phyloP scores from a whole-genome alignment of 2,113 vertebrate species.

The Haemorhous mexicanus region DNA sequence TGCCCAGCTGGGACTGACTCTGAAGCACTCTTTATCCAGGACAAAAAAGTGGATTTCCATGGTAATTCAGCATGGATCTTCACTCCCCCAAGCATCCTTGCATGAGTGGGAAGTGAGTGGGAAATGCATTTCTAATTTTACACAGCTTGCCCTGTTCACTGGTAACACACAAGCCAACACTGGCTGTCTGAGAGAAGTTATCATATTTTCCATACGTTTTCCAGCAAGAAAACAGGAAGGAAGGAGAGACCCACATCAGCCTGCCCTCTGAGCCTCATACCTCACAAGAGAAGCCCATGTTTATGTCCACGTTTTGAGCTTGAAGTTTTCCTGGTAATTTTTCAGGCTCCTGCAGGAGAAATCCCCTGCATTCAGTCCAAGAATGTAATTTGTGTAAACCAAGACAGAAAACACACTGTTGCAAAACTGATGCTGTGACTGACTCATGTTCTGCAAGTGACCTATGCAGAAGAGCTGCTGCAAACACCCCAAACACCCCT shows the following conservation, averaged over 20 bases:
- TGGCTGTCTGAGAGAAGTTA: neutral
- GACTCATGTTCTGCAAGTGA: neutral
- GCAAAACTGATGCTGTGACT: neutral
- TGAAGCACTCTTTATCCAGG: neutral
- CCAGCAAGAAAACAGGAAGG: slow-evolving; percentile 34
- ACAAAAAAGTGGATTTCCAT: neutral
- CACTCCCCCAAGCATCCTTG: neutral
- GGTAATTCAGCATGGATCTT: neutral
- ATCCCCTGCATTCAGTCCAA: neutral
- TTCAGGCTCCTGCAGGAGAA: neutral
- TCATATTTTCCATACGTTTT: neutral
- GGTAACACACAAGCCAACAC: neutral
- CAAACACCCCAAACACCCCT: neutral
- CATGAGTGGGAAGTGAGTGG: neutral
- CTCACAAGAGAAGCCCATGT: neutral
- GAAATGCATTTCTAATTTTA: slow-evolving; percentile 14
- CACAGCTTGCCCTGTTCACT: neutral
- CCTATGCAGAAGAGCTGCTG: neutral
- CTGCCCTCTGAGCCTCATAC: neutral
- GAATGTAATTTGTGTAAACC: neutral
- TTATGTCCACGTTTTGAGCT: neutral
- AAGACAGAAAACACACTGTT: neutral
- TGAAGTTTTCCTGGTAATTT: neutral
- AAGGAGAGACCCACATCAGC: neutral
- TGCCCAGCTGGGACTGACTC: neutral